These are phyloP conservation scores for Thereva unica DNA, from an alignment of 2,888 invertebrate species.

Conservation along the genomic window DNA sequence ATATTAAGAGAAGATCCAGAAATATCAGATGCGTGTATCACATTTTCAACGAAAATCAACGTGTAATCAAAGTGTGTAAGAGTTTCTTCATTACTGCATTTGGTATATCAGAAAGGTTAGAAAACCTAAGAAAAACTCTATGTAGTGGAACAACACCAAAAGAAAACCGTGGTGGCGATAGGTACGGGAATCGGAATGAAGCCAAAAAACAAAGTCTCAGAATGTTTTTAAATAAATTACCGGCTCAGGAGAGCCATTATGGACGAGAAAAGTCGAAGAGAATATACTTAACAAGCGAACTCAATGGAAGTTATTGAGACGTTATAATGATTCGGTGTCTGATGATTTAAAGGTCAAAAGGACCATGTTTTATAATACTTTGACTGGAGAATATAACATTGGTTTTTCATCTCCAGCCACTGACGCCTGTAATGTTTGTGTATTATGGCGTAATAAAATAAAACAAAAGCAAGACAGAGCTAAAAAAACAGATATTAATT, in stretches of 20 bases:
- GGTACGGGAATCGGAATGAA: conserved; percentile 9
- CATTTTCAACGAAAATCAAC: conserved; percentile 2
- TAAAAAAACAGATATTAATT: too few species aligned
- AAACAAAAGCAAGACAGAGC: too few species aligned
- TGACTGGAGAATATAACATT: too few species aligned
- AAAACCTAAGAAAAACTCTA: conserved; percentile 8
- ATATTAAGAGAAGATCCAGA: conserved; percentile 8
- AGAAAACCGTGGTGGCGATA: too few species aligned
- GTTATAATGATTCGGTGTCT: conserved; percentile 13
- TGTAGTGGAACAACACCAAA: conserved; percentile 6
- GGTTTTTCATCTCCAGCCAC: conserved; percentile 22
- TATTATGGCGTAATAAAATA: too few species aligned
- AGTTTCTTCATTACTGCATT: conserved; percentile 6
- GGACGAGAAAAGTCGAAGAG: too few species aligned
- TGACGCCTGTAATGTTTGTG: too few species aligned
- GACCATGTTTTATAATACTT: conserved; percentile 17
- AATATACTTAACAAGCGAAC: too few species aligned
- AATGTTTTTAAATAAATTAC: conserved; percentile 4
- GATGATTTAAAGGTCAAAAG: conserved; percentile 18
- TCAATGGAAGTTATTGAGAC: not conserved
- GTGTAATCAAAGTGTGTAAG: conserved; percentile 15
- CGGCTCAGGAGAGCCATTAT: too few species aligned
- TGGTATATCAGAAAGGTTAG: conserved; percentile 9
- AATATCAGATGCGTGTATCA: conserved; percentile 3
- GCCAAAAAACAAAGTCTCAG: conserved; percentile 3